phyloP scores from a whole-genome alignment of 2,113 vertebrate genomes.

The Oncorhynchus gorbuscha region DNA sequence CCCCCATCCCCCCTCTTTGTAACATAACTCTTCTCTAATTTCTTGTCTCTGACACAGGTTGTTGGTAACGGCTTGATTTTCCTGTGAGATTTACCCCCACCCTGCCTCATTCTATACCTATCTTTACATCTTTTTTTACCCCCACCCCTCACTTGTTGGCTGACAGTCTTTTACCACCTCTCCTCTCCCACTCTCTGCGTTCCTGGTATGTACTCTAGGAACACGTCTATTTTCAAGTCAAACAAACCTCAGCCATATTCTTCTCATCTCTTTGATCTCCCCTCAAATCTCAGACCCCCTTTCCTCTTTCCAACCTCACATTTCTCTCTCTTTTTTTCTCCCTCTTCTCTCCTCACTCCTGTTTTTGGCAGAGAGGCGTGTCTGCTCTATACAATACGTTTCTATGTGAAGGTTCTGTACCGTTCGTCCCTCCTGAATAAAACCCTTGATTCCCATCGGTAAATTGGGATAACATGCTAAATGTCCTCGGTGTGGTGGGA shows the following conservation, averaged over 20 bases:
- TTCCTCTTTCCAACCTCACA: slow-evolving; percentile 69
- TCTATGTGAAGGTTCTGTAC: not conserved
- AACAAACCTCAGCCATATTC: slow-evolving; percentile 36
- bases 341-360: not conserved
- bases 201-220: slow-evolving; percentile 74
- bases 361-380: not conserved
- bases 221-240: slow-evolving; percentile 67
- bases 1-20: slow-evolving; percentile 42
- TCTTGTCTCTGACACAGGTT: slow-evolving; percentile 67
- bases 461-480: slow-evolving; percentile 57
- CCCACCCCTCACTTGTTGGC: slow-evolving; percentile 54
- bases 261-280: slow-evolving; percentile 51
- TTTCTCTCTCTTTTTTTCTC: slow-evolving; percentile 52
- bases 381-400: not conserved
- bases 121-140: slow-evolving; percentile 52
- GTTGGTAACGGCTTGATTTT: slow-evolving; percentile 68
- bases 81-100: slow-evolving; percentile 57
- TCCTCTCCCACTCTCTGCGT: slow-evolving; percentile 6
- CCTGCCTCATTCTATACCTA: not conserved
- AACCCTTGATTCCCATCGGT: slow-evolving; percentile 19
- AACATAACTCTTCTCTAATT: slow-evolving; percentile 71
- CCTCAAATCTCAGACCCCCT: slow-evolving; percentile 65
- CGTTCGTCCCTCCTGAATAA: slow-evolving; percentile 21
- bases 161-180: slow-evolving; percentile 41
- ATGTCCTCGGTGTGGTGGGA: slow-evolving; percentile 47